These are phyloP conservation scores for Myrmecobius fasciatus DNA, from an alignment of 2,113 vertebrate species.

Conservation along the genomic window DNA sequence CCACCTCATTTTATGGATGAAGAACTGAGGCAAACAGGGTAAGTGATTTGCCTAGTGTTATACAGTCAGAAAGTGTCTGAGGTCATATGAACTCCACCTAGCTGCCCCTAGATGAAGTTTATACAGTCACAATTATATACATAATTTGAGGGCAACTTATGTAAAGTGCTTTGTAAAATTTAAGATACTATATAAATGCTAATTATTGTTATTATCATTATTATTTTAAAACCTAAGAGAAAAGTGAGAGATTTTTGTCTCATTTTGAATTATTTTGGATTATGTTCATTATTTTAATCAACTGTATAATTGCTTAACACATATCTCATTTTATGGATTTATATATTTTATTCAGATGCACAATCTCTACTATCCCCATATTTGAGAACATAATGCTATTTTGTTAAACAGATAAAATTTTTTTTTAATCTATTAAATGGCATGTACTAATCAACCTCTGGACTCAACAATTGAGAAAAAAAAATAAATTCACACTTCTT, in stretches of 20 bases:
- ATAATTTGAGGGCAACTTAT: not conserved
- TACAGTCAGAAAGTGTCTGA: not conserved
- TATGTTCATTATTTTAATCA: conserved; percentile 4
- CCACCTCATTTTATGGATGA: not conserved
- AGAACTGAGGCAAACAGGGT: not conserved
- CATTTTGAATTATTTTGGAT: not conserved
- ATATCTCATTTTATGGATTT: not conserved
- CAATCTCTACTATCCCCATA: not conserved
- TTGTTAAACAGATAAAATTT: not conserved
- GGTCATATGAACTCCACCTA: not conserved
- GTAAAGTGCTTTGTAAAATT: not conserved
- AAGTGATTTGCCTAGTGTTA: not conserved
- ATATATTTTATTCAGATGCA: not conserved
- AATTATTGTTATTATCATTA: not conserved
- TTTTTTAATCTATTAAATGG: not conserved
- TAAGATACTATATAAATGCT: not conserved
- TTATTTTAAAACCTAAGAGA: not conserved
- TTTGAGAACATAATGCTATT: not conserved
- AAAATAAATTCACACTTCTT: not conserved
- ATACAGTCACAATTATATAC: not conserved
- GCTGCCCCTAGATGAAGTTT: not conserved
- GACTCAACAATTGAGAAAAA: not conserved
- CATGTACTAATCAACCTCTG: not conserved
- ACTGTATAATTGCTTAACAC: not conserved
- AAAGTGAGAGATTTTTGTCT: not conserved